Base-by-base conservation (phyloP, 1,140 invertebrate genomes). In the Heliothis virescens region DNA sequence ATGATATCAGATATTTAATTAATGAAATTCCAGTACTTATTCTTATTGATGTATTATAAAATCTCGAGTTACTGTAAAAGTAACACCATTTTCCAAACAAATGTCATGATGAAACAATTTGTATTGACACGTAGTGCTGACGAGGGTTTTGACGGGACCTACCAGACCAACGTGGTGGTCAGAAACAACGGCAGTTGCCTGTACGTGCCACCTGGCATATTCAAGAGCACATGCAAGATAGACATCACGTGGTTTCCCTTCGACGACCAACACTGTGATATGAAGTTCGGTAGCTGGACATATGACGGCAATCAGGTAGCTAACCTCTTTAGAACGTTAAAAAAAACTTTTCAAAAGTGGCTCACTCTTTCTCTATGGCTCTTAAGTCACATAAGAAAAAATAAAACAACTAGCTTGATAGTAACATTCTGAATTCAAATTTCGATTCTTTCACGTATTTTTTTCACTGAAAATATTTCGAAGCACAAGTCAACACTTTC, bases 161-260 rank as follows among this genome's bases (percentile, higher is more conserved):
- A 97, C 96, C 98, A 98, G 95, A 99, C 98, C 91, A 99, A 99
- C 96, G 98, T 99, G 95, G 98, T 99, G 95, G 98, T 99, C 95
- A 97, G 97, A 95, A 96, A 98, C 96, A 98, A 98, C 96, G 99
- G 99, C 95, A 98, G 97, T 96, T 98, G 98, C 96, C 96, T 98
- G 95, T 99, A 99, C 96, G 97, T 99, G 94, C 99, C 99, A 90
- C 99, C 99, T 84, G 98, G 98, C 95, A 99, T 99, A 95, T 99
- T 99, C 97, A 99, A 99, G 96, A 99, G 98, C 96, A 99, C 98
- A 95, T 99, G 99, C 96, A 98, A 98, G 96, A 99, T 99, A 95
- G 98, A 99, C 96, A 99, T 99, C 96, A 99, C 98, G 91, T 99
- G 98, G 98, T 99, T 99, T 96, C 99, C 99, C 91, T 99, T 99